These are phyloP conservation scores for Phyto melanocephala DNA, from an alignment of 2,888 invertebrate species.

Conservation along the genomic window DNA sequence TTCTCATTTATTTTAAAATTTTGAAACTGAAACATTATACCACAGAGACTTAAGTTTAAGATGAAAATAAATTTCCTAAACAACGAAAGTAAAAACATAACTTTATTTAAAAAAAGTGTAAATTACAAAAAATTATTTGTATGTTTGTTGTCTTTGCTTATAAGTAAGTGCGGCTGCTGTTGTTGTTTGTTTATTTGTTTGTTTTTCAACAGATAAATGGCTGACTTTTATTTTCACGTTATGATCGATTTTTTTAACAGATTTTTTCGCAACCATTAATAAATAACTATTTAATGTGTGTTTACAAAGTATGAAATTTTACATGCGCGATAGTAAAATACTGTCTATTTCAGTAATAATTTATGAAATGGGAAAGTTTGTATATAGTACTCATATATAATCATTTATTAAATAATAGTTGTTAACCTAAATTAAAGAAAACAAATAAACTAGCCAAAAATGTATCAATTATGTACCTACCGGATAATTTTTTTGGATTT, in stretches of 20 bases:
- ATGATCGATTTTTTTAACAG: slow-evolving; percentile 22
- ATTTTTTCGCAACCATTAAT: not conserved
- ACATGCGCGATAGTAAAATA: not conserved
- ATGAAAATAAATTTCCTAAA: slow-evolving; percentile 16
- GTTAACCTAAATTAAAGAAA: slow-evolving; percentile 20
- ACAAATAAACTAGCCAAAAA: too few species aligned
- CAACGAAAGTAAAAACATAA: slow-evolving; percentile 52
- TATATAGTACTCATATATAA: not conserved
- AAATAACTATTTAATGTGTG: not conserved
- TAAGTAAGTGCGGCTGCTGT: not conserved
- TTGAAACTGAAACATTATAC: not conserved
- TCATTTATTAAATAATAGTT: slow-evolving; percentile 21
- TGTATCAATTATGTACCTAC: too few species aligned
- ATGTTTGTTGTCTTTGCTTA: not conserved
- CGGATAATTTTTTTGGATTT: too few species aligned
- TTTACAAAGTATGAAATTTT: not conserved
- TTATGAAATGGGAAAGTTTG: slow-evolving; percentile 45
- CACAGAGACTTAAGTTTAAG: not conserved
- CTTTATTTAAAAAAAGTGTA: slow-evolving; percentile 32
- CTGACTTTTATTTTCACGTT: slow-evolving; percentile 17
- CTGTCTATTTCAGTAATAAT: slow-evolving; percentile 2
- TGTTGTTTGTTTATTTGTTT: too few species aligned
- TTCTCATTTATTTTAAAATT: not conserved
- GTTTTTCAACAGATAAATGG: slow-evolving; percentile 17
- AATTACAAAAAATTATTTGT: slow-evolving; percentile 36